Conservation (phyloP, 2,797 vertebrate species). For the Rallus crepitans region DNA sequence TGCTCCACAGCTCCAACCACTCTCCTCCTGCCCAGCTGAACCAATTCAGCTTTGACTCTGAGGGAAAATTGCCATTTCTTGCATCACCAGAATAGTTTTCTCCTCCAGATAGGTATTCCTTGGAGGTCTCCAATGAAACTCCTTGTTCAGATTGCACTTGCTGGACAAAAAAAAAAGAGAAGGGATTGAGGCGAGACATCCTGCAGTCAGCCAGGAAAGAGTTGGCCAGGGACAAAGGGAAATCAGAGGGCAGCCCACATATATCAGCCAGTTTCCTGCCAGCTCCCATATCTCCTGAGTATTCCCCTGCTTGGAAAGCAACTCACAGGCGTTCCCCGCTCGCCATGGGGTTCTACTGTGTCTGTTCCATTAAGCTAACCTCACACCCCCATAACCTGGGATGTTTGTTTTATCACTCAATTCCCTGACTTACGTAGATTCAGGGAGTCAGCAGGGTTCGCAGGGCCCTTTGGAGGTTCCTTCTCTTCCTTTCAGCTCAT, state of each 20-base stretch:
- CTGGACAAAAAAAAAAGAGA: background rate
- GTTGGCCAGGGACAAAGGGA: background rate
- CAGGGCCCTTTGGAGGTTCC: background rate
- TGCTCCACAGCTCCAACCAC: background rate
- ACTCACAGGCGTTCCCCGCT: background rate
- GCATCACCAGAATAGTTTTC: background rate
- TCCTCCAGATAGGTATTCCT: background rate
- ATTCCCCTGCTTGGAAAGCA: background rate
- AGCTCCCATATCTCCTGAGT: background rate
- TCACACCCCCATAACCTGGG: background rate
- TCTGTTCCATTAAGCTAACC: background rate
- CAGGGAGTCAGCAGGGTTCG: background rate
- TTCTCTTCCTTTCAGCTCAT: background rate
- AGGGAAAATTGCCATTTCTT: slow-evolving; percentile 4
- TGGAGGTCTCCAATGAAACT: background rate
- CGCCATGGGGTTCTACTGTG: background rate
- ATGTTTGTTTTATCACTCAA: background rate
- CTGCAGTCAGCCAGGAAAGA: background rate
- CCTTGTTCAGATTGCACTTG: background rate
- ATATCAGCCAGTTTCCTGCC: background rate
- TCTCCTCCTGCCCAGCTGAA: background rate
- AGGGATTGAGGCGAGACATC: background rate
- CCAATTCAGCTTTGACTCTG: background rate
- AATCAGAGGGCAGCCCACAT: slow-evolving; percentile 1
- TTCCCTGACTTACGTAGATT: background rate